Conservation (phyloP, 2,113 vertebrate species). For the Otolemur garnettii region DNA sequence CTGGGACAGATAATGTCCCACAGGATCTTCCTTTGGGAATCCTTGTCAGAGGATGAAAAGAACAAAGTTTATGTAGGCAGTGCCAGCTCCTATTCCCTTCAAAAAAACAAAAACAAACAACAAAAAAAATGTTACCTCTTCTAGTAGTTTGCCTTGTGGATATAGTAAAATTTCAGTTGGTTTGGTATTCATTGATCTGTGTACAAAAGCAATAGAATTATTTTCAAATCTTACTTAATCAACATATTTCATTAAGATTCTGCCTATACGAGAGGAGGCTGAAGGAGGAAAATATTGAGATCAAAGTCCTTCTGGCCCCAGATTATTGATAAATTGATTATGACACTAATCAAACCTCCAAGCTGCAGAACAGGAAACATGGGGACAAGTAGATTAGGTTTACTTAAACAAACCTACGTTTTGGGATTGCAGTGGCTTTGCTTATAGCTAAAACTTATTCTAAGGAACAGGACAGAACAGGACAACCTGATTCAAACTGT, state of each 20-base stretch:
- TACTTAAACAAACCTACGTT: constrained; percentile 12
- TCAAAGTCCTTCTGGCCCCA: constrained; percentile 67
- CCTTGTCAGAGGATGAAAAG: constrained; percentile 87
- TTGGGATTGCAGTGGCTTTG: neutral
- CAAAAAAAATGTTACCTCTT: constrained; percentile 23
- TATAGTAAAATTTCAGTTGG: constrained; percentile 10
- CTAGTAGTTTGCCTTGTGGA: neutral
- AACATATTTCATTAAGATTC: constrained; percentile 52
- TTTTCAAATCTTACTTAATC: constrained; percentile 57
- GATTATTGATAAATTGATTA: constrained; percentile 71
- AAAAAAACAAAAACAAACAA: constrained; percentile 29
- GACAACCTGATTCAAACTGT: neutral
- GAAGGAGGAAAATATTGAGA: constrained; percentile 31
- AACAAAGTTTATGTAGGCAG: constrained; percentile 81
- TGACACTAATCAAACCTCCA: constrained; percentile 49
- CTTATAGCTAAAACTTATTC: neutral
- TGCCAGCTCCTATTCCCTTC: constrained; percentile 75
- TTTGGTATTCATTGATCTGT: constrained; percentile 19
- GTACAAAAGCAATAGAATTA: constrained; percentile 33
- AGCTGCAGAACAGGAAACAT: constrained; percentile 16
- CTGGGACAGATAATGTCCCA: constrained; percentile 82
- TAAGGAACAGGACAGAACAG: neutral
- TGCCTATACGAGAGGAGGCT: constrained; percentile 13
- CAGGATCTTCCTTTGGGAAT: constrained; percentile 86
- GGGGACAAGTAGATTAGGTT: constrained; percentile 66